These are phyloP conservation scores for Sprattus sprattus DNA, from an alignment of 2,113 vertebrate species.

Conservation along the genomic window DNA sequence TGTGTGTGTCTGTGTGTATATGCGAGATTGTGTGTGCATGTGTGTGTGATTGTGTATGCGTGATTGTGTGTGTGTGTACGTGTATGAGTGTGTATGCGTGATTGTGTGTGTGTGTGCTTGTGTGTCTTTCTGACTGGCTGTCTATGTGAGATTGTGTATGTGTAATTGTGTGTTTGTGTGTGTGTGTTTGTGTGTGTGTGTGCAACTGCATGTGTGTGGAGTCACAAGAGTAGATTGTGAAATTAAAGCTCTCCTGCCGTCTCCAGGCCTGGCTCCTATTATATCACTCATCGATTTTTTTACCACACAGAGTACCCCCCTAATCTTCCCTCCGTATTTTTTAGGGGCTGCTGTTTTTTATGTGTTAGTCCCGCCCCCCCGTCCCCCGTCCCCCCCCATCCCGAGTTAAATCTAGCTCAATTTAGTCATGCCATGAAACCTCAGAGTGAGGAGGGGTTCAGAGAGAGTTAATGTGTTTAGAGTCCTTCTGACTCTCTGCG, in stretches of 20 bases:
- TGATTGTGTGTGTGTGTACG: background rate
- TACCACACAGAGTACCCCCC: background rate
- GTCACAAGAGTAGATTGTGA: slow-evolving; percentile 40
- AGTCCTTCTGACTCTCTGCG: no score
- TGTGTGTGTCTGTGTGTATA: background rate
- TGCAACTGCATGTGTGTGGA: background rate
- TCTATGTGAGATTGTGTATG: background rate
- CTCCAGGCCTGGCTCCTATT: slow-evolving; percentile 36
- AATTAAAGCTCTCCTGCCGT: slow-evolving; percentile 48
- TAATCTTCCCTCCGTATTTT: slow-evolving; percentile 44
- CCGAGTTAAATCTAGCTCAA: slow-evolving; percentile 43
- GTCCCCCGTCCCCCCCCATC: no score
- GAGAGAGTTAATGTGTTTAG: no score
- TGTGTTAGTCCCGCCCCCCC: slow-evolving; percentile 17
- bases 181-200: background rate
- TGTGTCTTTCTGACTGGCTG: no score
- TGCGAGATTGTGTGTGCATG: slow-evolving; percentile 4
- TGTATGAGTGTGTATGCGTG: no score
- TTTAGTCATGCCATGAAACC: slow-evolving; percentile 34
- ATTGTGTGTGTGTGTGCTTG: background rate
- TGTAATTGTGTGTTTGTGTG: background rate
- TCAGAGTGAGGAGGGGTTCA: no score
- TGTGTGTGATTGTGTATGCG: background rate
- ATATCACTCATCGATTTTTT: slow-evolving; percentile 47
- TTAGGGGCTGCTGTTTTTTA: slow-evolving; percentile 34